phyloP scores from a whole-genome alignment of 2,797 vertebrate genomes.

The Amphiprion clarkii region DNA sequence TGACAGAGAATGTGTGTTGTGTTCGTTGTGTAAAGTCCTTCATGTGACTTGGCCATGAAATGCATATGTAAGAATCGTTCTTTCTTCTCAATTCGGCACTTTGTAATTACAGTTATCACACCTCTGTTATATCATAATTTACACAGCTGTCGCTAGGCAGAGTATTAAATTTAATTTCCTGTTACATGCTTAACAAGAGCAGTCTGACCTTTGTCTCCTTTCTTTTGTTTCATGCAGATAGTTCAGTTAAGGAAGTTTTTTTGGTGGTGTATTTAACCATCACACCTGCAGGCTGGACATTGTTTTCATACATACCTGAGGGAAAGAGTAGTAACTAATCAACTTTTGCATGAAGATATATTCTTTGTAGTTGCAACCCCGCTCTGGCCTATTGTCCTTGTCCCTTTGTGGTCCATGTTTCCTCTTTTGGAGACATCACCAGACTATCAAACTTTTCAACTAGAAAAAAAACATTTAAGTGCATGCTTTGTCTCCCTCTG shows the following conservation, averaged over 20 bases:
- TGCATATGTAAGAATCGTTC: background rate
- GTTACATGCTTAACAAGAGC: conserved; percentile 1
- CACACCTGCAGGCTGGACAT: background rate
- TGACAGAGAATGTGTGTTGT: background rate
- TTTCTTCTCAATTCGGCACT: background rate
- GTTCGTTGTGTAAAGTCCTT: too few species aligned
- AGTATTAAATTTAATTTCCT: conserved; percentile 37
- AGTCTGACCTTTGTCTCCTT: conserved; percentile 28
- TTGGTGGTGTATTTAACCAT: background rate
- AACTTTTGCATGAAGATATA: conserved; percentile 4
- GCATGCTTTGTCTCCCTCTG: conserved; percentile 72
- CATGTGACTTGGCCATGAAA: background rate
- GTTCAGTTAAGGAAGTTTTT: conserved; percentile 2
- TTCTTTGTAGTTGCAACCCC: background rate
- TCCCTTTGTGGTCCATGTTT: background rate
- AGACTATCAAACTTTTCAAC: conserved; percentile 46
- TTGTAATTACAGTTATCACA: background rate
- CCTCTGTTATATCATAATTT: conserved; percentile 39
- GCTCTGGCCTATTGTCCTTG: background rate
- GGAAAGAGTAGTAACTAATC: background rate
- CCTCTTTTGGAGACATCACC: conserved; percentile 6
- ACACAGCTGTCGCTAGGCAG: conserved; percentile 39
- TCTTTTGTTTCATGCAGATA: conserved; percentile 7
- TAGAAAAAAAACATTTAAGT: background rate
- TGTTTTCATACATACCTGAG: background rate